Conservation (phyloP, 92 coral and sea anemone species). For the Galaxea fascicularis region DNA sequence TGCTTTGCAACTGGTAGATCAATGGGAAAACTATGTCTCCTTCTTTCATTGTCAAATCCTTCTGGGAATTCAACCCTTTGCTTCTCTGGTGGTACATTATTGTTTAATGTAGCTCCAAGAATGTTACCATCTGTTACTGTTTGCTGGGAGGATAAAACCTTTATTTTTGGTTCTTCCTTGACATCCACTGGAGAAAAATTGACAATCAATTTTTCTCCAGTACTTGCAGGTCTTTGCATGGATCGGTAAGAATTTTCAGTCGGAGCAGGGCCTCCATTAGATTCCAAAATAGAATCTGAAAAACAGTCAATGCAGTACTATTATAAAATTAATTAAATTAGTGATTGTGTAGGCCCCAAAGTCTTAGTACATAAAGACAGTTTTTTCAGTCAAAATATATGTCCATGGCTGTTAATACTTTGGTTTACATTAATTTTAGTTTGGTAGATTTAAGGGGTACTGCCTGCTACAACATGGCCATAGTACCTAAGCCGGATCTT, state of each 20-base stretch:
- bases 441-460: too few species aligned
- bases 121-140: background rate
- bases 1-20: background rate
- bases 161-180: background rate
- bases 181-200: background rate
- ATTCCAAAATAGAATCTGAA: background rate
- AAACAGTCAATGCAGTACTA: background rate
- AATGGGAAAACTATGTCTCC: slow-evolving; percentile 3
- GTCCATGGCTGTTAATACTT: too few species aligned
- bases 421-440: too few species aligned
- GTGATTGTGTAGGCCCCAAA: background rate
- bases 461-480: too few species aligned
- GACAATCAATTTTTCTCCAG: background rate
- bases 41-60: background rate
- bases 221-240: background rate
- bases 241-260: slow-evolving; percentile 9
- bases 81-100: background rate
- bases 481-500: too few species aligned
- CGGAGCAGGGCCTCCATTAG: background rate
- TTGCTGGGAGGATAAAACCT: background rate
- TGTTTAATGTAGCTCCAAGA: background rate
- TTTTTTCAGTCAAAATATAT: background rate
- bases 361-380: background rate
- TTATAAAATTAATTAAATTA: background rate
- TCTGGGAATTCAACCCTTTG: background rate